phyloP scores from a whole-genome alignment of 2,113 vertebrate species.

The Pontoporia blainvillei region DNA sequence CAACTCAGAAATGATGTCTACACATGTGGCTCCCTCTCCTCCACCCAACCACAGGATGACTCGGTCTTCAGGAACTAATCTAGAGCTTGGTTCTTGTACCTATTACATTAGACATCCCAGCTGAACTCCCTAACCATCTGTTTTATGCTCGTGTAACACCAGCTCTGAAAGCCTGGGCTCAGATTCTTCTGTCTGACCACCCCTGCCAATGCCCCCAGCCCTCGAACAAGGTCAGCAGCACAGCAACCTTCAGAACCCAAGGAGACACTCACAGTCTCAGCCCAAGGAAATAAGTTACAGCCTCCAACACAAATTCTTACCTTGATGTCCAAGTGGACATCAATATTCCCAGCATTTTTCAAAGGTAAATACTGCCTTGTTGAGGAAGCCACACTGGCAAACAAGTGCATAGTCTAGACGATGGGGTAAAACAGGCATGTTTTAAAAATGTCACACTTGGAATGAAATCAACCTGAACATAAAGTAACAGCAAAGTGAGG shows the following conservation, averaged over 20 bases:
- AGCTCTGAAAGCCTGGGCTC: neutral
- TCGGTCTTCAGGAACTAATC: neutral
- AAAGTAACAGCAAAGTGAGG: neutral
- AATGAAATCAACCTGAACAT: neutral
- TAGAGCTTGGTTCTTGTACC: neutral
- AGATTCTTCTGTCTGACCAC: neutral
- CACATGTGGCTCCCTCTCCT: neutral
- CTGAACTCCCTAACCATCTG: neutral
- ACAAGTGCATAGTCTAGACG: slow-evolving; percentile 87
- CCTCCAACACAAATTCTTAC: slow-evolving; percentile 75
- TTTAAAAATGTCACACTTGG: neutral
- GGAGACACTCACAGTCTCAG: neutral
- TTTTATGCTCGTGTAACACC: neutral
- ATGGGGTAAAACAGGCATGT: neutral
- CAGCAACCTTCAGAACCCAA: neutral
- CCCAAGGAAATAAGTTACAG: neutral
- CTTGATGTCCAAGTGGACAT: slow-evolving; percentile 89
- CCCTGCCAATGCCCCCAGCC: neutral
- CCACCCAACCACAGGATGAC: neutral
- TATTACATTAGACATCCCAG: neutral
- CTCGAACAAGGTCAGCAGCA: neutral
- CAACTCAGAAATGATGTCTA: neutral
- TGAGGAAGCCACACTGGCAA: slow-evolving; percentile 82
- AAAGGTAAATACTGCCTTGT: slow-evolving; percentile 88
- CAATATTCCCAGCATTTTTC: slow-evolving; percentile 96